phyloP scores from a whole-genome alignment of 2,797 vertebrate species.

The Aeoliscus strigatus region DNA sequence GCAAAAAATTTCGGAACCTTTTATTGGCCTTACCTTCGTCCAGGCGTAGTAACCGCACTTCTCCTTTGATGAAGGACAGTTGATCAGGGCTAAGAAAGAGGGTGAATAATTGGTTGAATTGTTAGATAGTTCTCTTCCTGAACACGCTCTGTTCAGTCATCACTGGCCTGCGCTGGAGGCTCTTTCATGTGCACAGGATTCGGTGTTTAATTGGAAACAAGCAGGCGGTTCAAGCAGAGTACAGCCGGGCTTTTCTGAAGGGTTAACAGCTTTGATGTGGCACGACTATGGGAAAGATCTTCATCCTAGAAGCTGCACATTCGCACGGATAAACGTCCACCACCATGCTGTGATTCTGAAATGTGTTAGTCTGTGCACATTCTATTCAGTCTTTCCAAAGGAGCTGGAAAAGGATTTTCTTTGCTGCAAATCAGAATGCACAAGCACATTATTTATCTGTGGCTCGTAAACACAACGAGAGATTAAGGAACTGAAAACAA shows the following conservation, averaged over 20 bases:
- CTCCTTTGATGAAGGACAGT: constrained; percentile 19
- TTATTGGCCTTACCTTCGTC: constrained; percentile 26
- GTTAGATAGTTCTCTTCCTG: constrained; percentile 45
- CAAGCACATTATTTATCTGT: constrained; percentile 16
- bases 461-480: constrained; percentile 39
- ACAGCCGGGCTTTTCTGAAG: constrained; percentile 36
- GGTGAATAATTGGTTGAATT: constrained; percentile 59
- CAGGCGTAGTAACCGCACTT: constrained; percentile 6
- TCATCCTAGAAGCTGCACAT: constrained; percentile 34
- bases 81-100: constrained; percentile 12
- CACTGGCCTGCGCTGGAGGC: constrained; percentile 32
- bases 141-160: constrained; percentile 39
- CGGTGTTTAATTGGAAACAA: constrained; percentile 38
- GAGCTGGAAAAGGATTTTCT: constrained; percentile 33
- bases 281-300: constrained; percentile 27
- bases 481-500: constrained; percentile 47
- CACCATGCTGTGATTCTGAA: constrained; percentile 43
- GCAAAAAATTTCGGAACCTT: neutral
- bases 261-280: constrained; percentile 49
- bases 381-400: constrained; percentile 31
- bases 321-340: constrained; percentile 26
- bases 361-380: constrained; percentile 29
- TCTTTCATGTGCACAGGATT: constrained; percentile 43
- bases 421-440: constrained; percentile 29
- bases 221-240: constrained; percentile 53